A percentile compares a stretch with the other conserved stretches of the same genome.
Evolutionary conservation across 1,140 invertebrate genomes (phyloP).

Genomic region (Ceratosolen fusciceps): DNA sequence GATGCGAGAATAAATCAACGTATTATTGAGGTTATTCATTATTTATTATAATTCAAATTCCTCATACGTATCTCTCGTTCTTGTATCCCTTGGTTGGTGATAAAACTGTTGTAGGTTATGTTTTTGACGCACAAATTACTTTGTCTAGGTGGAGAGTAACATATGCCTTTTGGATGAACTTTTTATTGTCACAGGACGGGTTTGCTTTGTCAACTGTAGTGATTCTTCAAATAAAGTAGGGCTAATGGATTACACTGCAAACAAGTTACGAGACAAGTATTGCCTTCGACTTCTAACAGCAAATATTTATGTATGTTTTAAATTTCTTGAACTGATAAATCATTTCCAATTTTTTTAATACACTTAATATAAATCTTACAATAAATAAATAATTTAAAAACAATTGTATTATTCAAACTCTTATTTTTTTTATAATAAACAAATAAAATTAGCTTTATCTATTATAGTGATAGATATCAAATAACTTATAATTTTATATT

Average conservation of each 20-base stretch:
- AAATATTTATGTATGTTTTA: slow-evolving; percentile 59
- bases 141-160: slow-evolving; percentile 62
- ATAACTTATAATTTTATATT: too few species aligned
- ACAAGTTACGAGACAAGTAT: slow-evolving; percentile 60
- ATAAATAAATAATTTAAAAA: too few species aligned
- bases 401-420: too few species aligned
- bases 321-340: too few species aligned
- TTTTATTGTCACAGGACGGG: slow-evolving; percentile 59
- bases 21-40: slow-evolving; percentile 60
- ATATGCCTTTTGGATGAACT: slow-evolving; percentile 60
- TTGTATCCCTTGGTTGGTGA: too few species aligned
- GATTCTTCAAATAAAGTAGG: slow-evolving; percentile 53
- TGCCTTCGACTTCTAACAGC: slow-evolving; percentile 60
- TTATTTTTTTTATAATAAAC: too few species aligned
- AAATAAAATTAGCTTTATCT: too few species aligned
- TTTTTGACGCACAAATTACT: slow-evolving; percentile 18
- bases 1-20: slow-evolving; percentile 56
- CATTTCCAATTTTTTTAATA: too few species aligned
- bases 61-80: too few species aligned
- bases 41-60: too few species aligned
- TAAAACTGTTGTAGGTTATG: slow-evolving; percentile 35
- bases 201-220: slow-evolving; percentile 62
- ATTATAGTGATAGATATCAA: too few species aligned
- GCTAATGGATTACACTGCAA: slow-evolving; percentile 54
- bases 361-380: too few species aligned